These are phyloP conservation scores for Tachysurus vachellii DNA, from an alignment of 2,113 vertebrate species.

Conservation along the genomic window DNA sequence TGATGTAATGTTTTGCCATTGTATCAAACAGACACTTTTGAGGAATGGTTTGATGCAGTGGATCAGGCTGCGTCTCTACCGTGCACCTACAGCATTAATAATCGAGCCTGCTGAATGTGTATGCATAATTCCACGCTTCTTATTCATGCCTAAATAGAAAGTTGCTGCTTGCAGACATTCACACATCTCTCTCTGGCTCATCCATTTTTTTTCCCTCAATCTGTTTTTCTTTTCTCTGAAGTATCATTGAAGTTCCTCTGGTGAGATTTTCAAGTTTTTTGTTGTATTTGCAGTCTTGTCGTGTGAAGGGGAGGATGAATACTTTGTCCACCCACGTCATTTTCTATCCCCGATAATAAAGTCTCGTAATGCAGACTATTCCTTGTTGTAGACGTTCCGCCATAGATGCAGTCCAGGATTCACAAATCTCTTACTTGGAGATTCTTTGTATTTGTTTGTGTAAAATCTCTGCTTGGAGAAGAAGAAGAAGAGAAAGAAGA, in stretches of 20 bases:
- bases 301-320: background rate
- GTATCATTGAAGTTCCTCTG: background rate
- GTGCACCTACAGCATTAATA: slow-evolving; percentile 6
- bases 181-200: background rate
- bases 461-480: background rate
- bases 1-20: background rate
- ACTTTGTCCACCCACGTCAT: background rate
- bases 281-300: background rate
- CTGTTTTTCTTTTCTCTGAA: background rate
- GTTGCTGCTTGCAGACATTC: background rate
- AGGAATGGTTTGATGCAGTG: background rate
- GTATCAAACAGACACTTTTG: background rate
- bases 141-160: background rate
- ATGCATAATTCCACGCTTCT: background rate
- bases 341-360: background rate
- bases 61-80: background rate
- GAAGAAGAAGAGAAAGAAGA: background rate
- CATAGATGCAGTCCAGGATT: background rate
- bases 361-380: background rate
- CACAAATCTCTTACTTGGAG: background rate
- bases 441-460: background rate
- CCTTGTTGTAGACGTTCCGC: background rate
- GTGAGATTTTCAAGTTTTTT: background rate
- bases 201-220: background rate
- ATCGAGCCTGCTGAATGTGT: background rate